A percentile compares a stretch with the other conserved stretches of the same genome.
These are phyloP conservation scores for Sesamia nonagrioides DNA, from an alignment of 1,140 invertebrate species.

Conservation along the genomic window DNA sequence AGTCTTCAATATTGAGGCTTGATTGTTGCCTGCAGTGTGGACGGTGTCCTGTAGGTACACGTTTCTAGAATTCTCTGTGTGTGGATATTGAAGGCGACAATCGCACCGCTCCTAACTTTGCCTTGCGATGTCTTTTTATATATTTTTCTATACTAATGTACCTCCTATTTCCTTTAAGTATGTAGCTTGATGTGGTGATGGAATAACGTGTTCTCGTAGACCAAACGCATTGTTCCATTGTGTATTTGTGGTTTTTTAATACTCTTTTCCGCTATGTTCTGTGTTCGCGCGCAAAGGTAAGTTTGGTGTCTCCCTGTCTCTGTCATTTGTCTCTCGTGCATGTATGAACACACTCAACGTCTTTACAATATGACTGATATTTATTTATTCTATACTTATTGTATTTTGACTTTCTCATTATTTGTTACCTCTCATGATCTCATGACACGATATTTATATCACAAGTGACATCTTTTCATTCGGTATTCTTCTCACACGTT, in stretches of 20 bases:
- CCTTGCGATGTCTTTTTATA: slow-evolving; percentile 82
- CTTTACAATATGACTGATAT: slow-evolving; percentile 64
- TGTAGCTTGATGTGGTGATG: slow-evolving; percentile 79
- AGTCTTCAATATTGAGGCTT: slow-evolving; percentile 84
- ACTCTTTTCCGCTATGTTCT: slow-evolving; percentile 64
- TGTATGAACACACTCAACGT: slow-evolving; percentile 69
- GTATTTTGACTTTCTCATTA: slow-evolving; percentile 72
- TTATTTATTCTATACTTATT: slow-evolving; percentile 66
- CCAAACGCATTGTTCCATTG: slow-evolving; percentile 78
- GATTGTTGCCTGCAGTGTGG: slow-evolving; percentile 83
- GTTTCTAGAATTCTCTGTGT: slow-evolving; percentile 64
- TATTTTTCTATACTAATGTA: slow-evolving; percentile 76
- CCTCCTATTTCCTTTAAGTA: slow-evolving; percentile 72
- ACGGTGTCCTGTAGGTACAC: slow-evolving; percentile 73
- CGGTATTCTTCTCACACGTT: slow-evolving; percentile 51
- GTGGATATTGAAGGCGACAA: slow-evolving; percentile 82
- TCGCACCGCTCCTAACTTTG: slow-evolving; percentile 81
- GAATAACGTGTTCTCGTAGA: slow-evolving; percentile 72
- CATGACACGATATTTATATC: slow-evolving; percentile 71
- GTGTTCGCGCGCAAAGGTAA: slow-evolving; percentile 75
- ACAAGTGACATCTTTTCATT: slow-evolving; percentile 60
- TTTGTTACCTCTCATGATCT: slow-evolving; percentile 77
- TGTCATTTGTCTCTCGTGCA: slow-evolving; percentile 79
- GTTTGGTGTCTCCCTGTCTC: slow-evolving; percentile 76
- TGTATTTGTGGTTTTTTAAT: slow-evolving; percentile 70